These are phyloP conservation scores for Ophion obscuratus DNA, from an alignment of 2,888 invertebrate genomes.

Conservation along the genomic window DNA sequence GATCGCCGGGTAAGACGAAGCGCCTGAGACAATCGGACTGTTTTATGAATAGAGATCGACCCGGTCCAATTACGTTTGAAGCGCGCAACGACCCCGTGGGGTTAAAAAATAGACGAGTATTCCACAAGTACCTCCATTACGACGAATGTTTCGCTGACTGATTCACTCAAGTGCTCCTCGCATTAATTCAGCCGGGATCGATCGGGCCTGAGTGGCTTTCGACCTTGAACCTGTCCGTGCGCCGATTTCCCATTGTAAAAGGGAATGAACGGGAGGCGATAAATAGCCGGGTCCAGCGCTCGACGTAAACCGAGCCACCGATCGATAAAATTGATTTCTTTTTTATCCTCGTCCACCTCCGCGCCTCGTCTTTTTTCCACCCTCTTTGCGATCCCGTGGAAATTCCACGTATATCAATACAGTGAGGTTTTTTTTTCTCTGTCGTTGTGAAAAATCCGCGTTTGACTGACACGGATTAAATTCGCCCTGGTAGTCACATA, in stretches of 20 bases:
- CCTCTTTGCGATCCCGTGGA: too few relatives aligned
- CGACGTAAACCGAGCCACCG: conserved; percentile 27
- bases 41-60: conserved; percentile 29
- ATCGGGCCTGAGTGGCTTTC: conserved; percentile 57
- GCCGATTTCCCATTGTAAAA: conserved; percentile 61
- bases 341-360: neutral
- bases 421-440: too few relatives aligned
- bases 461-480: too few relatives aligned
- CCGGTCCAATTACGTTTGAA: conserved; percentile 18
- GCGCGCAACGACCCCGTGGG: conserved; percentile 17
- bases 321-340: conserved; percentile 64
- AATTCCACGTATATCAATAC: too few relatives aligned
- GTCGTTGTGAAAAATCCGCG: too few relatives aligned
- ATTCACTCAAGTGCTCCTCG: conserved; percentile 58
- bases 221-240: conserved; percentile 63
- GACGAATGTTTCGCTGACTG: conserved; percentile 36
- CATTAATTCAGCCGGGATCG: conserved; percentile 59
- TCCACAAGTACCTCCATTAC: conserved; percentile 47
- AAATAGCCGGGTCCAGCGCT: conserved; percentile 24
- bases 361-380: neutral
- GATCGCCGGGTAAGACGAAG: too few relatives aligned
- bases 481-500: too few relatives aligned
- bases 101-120: conserved; percentile 7
- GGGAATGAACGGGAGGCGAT: conserved; percentile 39
- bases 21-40: neutral